Percentiles rank a stretch among this genome's conserved stretches.
phyloP scores from a whole-genome alignment of 2,888 invertebrate species.

The Drosophila robusta region DNA sequence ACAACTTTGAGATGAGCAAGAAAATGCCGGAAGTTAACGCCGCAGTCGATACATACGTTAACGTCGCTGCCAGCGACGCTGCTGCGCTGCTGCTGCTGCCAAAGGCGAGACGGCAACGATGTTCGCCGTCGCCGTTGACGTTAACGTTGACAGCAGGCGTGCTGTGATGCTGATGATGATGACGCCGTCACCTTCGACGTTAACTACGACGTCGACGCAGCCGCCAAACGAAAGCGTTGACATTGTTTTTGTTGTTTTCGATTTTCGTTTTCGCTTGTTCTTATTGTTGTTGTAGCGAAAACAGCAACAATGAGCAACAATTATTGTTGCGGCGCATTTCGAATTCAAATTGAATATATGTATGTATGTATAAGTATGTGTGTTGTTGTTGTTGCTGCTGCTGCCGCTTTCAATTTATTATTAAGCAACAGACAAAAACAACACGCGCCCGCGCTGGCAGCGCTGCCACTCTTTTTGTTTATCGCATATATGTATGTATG shows the following conservation, averaged over 20 bases:
- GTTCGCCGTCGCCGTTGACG: constrained; percentile 23
- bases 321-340: constrained; percentile 59
- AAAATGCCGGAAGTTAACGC: constrained; percentile 73
- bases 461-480: constrained; percentile 41
- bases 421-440: constrained; percentile 43
- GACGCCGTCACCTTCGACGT: constrained; percentile 45
- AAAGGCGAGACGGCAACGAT: constrained; percentile 2
- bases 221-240: constrained; percentile 56
- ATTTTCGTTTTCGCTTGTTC: constrained; percentile 53
- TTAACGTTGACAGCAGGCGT: constrained; percentile 43
- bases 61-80: constrained; percentile 35
- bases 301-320: constrained; percentile 39
- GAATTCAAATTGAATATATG: constrained; percentile 52
- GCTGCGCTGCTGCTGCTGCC: constrained; percentile 19
- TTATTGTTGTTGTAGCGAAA: constrained; percentile 35
- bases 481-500: constrained; percentile 6
- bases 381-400: constrained; percentile 9
- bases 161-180: constrained; percentile 33
- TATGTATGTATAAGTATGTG: neutral
- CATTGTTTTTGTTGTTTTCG: constrained; percentile 59
- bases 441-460: constrained; percentile 15
- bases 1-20: constrained; percentile 59
- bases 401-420: constrained; percentile 41
- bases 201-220: constrained; percentile 16
- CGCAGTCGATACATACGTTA: constrained; percentile 46